A percentile compares a stretch with the other conserved stretches of the same genome.
Conservation (phyloP, 2,888 invertebrate genomes). For the Doris montereyensis region DNA sequence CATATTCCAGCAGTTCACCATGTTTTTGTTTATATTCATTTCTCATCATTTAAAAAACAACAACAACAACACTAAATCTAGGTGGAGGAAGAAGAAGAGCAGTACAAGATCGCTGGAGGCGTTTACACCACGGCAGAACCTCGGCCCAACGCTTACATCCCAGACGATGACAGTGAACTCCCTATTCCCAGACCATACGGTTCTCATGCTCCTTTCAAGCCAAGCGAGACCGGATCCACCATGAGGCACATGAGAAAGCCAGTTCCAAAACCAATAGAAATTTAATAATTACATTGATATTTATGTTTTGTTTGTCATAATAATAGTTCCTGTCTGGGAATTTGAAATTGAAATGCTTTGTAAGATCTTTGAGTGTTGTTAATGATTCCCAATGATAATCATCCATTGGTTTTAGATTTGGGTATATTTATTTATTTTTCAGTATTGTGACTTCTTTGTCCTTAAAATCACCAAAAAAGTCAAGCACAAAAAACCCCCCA, state of each 20-base stretch:
- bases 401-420: too few relatives aligned
- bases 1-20: too few relatives aligned
- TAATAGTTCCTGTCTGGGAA: neutral
- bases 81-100: conserved; percentile 69
- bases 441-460: too few relatives aligned
- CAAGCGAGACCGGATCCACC: conserved; percentile 69
- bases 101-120: conserved; percentile 70
- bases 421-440: too few relatives aligned
- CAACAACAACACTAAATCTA: conserved; percentile 38
- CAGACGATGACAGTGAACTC: conserved; percentile 71
- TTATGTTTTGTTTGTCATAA: too few relatives aligned
- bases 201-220: conserved; percentile 72
- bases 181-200: conserved; percentile 73
- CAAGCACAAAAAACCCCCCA: too few relatives aligned
- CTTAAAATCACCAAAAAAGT: too few relatives aligned
- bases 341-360: neutral
- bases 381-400: neutral
- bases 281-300: conserved; percentile 50
- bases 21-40: too few relatives aligned
- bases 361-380: neutral
- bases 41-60: too few relatives aligned
- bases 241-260: conserved; percentile 73
- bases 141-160: conserved; percentile 73
- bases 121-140: conserved; percentile 72
- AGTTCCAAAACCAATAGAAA: conserved; percentile 73